Evolutionary conservation across 2,797 vertebrate species (phyloP).

Genomic region (Cygnus olor): DNA sequence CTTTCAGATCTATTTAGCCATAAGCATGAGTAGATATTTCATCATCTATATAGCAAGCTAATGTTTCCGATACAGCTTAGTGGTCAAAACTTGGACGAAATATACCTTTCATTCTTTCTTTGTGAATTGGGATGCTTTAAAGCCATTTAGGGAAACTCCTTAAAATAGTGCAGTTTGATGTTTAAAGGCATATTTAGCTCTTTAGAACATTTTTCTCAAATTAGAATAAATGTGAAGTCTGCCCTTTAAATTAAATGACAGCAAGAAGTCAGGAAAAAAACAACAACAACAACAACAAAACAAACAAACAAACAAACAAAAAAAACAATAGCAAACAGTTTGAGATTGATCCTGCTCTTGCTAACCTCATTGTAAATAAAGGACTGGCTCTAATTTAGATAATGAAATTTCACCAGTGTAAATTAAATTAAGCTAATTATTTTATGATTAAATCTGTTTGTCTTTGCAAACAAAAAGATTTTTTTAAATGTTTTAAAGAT

Average conservation of each 20-base stretch:
- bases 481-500: background rate
- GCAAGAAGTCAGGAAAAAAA: background rate
- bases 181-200: background rate
- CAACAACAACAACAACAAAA: background rate
- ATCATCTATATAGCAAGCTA: background rate
- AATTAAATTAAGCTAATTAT: slow-evolving; percentile 54
- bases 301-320: background rate
- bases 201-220: background rate
- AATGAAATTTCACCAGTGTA: slow-evolving; percentile 42
- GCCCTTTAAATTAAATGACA: slow-evolving; percentile 37
- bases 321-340: slow-evolving; percentile 40
- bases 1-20: background rate
- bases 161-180: background rate
- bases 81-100: background rate
- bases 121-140: background rate
- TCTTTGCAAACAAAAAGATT: background rate
- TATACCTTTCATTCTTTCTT: background rate
- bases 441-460: background rate
- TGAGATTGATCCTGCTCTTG: background rate
- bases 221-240: slow-evolving; percentile 6
- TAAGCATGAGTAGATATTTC: background rate
- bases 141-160: background rate
- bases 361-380: slow-evolving; percentile 3
- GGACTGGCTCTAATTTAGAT: slow-evolving; percentile 38
- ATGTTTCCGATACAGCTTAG: background rate